Evolutionary conservation across 2,888 invertebrate genomes (phyloP), one percentile per base, ranked within the genome.

Genomic region (Cyclophora albipunctata): DNA sequence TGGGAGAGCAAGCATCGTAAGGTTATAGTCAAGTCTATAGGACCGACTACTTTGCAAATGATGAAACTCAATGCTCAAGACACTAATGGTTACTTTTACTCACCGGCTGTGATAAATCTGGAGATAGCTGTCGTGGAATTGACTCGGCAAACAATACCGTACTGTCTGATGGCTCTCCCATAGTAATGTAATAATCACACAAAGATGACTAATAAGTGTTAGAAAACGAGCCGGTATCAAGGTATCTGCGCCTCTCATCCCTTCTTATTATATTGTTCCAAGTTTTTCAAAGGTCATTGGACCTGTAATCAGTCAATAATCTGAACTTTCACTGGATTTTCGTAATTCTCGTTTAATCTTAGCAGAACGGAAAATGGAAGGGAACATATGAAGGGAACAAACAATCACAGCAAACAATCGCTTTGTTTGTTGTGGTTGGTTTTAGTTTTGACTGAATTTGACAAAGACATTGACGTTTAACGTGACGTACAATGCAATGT

Each of bases 171-270:
- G 81, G 79, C 81, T 90, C 87, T 89, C 90, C 92, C 93, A 93
- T 89, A 94, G 79, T 62, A 94, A 84, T 53, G 92, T 90, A 52
- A 92, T 88, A 47, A 91, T 85, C 60, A 94, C 90, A 53, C 92
- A 90, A 49, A 94, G 85, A 79, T 95, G 94, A 48, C 93, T 92
- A 54, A 92, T 81, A 47, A 94, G 85, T 54, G 92, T 91, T 58
- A 94, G 79, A 80, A 94, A 95, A 62, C 93, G 89, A 50, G 93
- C 91, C 58, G 94, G 93, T 59, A 92, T 90, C 52, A 92, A 69
- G 45, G 69, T 89, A 74, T 72, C 78, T 42, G 81, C 80, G 56
- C 82, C 82, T 82, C 82, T 80, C 88, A 88, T 88, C 56, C 78
- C 84, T 55, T 54, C 48, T 44, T 6, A 48, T 46, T 50, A 7